These are phyloP conservation scores for Nephrotoma appendiculata DNA, from an alignment of 2,888 invertebrate genomes.

Conservation along the genomic window DNA sequence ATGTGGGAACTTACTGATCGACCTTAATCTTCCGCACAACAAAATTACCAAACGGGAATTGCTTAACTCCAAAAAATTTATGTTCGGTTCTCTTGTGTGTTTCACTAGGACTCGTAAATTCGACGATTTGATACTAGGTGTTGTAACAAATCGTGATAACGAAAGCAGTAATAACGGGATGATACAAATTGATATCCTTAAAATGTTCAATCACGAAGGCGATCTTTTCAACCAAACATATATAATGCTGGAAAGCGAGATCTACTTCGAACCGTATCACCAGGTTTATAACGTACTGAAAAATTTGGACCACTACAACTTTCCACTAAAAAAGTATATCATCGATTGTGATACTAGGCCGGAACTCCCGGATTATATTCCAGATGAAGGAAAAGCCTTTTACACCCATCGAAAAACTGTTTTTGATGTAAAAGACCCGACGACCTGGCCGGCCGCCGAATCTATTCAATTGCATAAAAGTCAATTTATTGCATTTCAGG, in stretches of 20 bases:
- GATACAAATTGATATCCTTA: conserved; percentile 26
- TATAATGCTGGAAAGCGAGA: conserved; percentile 60
- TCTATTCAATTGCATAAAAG: conserved; percentile 43
- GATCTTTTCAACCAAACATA: conserved; percentile 30
- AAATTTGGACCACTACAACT: conserved; percentile 35
- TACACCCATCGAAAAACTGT: conserved; percentile 17
- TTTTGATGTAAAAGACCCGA: conserved; percentile 16
- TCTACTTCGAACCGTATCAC: conserved; percentile 71
- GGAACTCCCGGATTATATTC: conserved; percentile 29
- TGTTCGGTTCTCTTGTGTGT: conserved; percentile 50
- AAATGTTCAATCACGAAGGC: conserved; percentile 22
- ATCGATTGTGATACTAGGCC: conserved; percentile 38
- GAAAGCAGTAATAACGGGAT: conserved; percentile 37
- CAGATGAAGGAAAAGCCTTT: conserved; percentile 9
- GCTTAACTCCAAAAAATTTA: conserved; percentile 16
- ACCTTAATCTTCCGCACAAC: conserved; percentile 12
- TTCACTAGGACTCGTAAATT: conserved; percentile 53
- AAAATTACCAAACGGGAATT: background rate
- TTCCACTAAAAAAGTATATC: conserved; percentile 57
- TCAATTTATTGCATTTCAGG: conserved; percentile 50
- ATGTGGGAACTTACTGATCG: conserved; percentile 21
- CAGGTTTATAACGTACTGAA: conserved; percentile 58
- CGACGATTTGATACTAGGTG: conserved; percentile 49
- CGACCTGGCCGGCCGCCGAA: conserved; percentile 35
- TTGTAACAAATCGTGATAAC: conserved; percentile 43